phyloP scores from a whole-genome alignment of 37 sponge, comb jelly and placozoan genomes.

The Chondrosia reniformis region DNA sequence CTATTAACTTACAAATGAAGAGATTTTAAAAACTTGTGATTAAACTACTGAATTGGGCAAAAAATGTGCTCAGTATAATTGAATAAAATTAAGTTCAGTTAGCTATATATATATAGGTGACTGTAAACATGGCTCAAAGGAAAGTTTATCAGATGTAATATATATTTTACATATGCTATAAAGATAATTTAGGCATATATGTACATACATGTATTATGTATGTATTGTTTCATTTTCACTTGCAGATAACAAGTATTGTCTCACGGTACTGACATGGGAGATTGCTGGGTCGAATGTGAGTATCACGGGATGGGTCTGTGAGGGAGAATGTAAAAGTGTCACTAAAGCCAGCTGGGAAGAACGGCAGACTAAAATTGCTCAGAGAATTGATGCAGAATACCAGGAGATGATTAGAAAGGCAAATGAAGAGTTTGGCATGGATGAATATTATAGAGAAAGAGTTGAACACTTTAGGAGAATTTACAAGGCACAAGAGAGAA shows the following conservation, averaged over 20 bases:
- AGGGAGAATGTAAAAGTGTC: constrained; percentile 24
- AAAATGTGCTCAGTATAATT: too few species aligned
- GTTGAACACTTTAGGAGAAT: not conserved
- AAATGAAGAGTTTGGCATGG: constrained; percentile 25
- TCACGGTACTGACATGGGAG: constrained; percentile 5
- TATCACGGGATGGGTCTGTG: constrained; percentile 37
- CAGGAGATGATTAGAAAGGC: constrained; percentile 46
- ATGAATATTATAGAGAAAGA: not conserved
- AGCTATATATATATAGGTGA: too few species aligned
- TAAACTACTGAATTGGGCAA: too few species aligned
- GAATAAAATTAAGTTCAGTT: too few species aligned
- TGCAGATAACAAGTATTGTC: not conserved
- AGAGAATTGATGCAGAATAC: constrained; percentile 47
- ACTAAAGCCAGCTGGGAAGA: constrained; percentile 7
- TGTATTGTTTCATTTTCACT: not conserved
- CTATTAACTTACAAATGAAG: too few species aligned
- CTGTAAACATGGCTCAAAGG: too few species aligned
- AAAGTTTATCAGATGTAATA: too few species aligned
- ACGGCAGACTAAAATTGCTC: too few species aligned
- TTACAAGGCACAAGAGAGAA: not conserved
- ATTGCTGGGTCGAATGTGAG: constrained; percentile 41
- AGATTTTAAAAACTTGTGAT: too few species aligned
- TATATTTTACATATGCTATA: too few species aligned
- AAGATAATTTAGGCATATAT: too few species aligned
- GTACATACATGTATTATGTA: too few species aligned